These are phyloP conservation scores for Tortricodes alternella DNA, from an alignment of 2,888 invertebrate species.

Conservation along the genomic window DNA sequence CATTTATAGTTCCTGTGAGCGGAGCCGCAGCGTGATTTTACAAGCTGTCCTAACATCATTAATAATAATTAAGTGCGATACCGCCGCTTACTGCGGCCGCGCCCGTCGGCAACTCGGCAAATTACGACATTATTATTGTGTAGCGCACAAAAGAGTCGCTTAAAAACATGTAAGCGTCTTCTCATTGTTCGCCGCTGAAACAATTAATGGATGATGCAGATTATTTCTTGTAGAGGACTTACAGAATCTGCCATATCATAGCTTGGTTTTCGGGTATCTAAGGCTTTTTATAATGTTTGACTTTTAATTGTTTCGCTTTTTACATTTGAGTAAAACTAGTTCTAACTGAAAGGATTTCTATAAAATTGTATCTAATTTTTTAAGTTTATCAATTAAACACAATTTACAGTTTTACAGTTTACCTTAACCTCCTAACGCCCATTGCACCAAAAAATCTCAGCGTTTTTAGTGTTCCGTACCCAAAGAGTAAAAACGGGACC, in stretches of 20 bases:
- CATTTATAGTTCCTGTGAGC: conserved; percentile 14
- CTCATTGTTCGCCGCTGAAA: conserved; percentile 58
- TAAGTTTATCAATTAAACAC: too few relatives aligned
- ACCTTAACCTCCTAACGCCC: too few relatives aligned
- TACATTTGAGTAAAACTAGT: too few relatives aligned
- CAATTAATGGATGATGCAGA: conserved; percentile 55
- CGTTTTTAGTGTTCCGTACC: too few relatives aligned
- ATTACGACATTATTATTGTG: conserved; percentile 73
- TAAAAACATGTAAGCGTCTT: conserved; percentile 60
- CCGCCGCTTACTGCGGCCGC: conserved; percentile 53
- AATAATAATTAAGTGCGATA: conserved; percentile 70
- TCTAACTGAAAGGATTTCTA: too few relatives aligned
- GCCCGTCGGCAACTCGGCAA: conserved; percentile 52
- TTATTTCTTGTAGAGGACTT: conserved; percentile 54
- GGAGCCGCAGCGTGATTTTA: conserved; percentile 62
- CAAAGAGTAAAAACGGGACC: too few relatives aligned
- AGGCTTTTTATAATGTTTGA: too few relatives aligned
- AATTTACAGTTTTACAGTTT: too few relatives aligned
- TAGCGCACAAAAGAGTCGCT: conserved; percentile 58
- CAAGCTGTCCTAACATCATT: conserved; percentile 58
- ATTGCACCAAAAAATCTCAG: too few relatives aligned
- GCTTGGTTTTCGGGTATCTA: neutral
- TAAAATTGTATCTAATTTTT: too few relatives aligned
- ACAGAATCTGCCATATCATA: conserved; percentile 40
- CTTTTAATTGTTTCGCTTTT: too few relatives aligned